These are phyloP conservation scores for Sarotherodon lohbergeri DNA, from an alignment of 2,113 vertebrate genomes.

Conservation along the genomic window DNA sequence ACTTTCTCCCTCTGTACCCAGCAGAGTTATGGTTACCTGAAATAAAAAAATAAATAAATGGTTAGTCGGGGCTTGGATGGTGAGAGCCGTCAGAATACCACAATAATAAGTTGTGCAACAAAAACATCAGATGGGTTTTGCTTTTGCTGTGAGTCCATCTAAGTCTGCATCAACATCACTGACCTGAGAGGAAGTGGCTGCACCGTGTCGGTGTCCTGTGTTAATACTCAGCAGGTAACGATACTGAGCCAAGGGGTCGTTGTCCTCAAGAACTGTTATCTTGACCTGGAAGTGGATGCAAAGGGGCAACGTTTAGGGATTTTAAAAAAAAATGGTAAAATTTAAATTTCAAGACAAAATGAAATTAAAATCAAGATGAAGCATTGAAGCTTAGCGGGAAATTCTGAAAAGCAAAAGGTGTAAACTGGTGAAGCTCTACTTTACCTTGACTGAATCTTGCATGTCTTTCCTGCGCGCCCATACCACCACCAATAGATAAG, in stretches of 20 bases:
- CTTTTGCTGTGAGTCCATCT: not conserved
- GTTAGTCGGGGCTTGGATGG: not conserved
- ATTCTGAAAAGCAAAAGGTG: not conserved
- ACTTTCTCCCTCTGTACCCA: slow-evolving; percentile 85
- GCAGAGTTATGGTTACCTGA: slow-evolving; percentile 86
- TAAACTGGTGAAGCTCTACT: not conserved
- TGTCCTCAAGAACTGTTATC: slow-evolving; percentile 86
- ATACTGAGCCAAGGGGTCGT: slow-evolving; percentile 89
- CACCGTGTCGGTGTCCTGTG: slow-evolving; percentile 85
- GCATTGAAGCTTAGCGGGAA: not conserved
- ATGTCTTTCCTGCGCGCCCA: slow-evolving; percentile 91
- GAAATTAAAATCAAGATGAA: not conserved
- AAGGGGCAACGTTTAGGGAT: not conserved
- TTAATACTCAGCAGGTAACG: slow-evolving; percentile 84
- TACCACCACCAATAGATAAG: slow-evolving; percentile 80
- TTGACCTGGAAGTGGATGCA: slow-evolving; percentile 73
- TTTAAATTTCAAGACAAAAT: not conserved
- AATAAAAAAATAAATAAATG: not conserved
- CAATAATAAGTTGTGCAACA: not conserved
- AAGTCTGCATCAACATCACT: not conserved
- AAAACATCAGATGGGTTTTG: not conserved
- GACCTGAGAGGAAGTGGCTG: slow-evolving; percentile 89
- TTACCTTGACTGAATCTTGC: slow-evolving; percentile 85
- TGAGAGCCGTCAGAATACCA: not conserved
- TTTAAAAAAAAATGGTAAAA: not conserved